These are phyloP conservation scores for Scophthalmus maximus DNA, from an alignment of 2,113 vertebrate species.

Conservation along the genomic window DNA sequence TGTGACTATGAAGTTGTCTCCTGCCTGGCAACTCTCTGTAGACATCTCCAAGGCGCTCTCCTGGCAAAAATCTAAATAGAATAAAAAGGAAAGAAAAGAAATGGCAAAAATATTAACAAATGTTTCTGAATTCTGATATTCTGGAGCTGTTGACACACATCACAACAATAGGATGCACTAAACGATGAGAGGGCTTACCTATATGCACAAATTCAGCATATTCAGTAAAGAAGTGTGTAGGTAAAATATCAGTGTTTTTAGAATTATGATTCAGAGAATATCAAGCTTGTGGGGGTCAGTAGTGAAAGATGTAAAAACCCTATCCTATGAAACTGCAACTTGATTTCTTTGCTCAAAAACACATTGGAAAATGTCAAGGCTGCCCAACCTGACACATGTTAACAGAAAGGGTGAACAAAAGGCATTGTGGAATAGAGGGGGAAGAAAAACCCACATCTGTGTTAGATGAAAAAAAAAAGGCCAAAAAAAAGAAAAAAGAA, in stretches of 20 bases:
- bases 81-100: constrained; percentile 1
- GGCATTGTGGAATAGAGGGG: constrained; percentile 64
- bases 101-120: constrained; percentile 29
- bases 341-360: constrained; percentile 63
- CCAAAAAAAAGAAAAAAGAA: constrained; percentile 59
- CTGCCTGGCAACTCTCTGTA: constrained; percentile 57
- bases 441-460: constrained; percentile 73
- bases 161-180: constrained; percentile 2
- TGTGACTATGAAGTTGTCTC: constrained; percentile 81
- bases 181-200: neutral
- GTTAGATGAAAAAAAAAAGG: constrained; percentile 56
- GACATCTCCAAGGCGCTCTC: constrained; percentile 56
- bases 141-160: constrained; percentile 11
- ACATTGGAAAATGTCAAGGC: constrained; percentile 78
- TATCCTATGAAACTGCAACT: constrained; percentile 51
- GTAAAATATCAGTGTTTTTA: constrained; percentile 16
- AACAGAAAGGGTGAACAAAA: constrained; percentile 76
- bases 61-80: constrained; percentile 70
- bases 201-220: neutral
- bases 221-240: constrained; percentile 8
- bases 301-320: constrained; percentile 44
- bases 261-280: constrained; percentile 45
- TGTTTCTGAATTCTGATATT: constrained; percentile 33
- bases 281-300: constrained; percentile 28
- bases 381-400: constrained; percentile 72